Base-by-base conservation (phyloP, 2,797 vertebrate genomes). In the Jordanella pulchra region DNA sequence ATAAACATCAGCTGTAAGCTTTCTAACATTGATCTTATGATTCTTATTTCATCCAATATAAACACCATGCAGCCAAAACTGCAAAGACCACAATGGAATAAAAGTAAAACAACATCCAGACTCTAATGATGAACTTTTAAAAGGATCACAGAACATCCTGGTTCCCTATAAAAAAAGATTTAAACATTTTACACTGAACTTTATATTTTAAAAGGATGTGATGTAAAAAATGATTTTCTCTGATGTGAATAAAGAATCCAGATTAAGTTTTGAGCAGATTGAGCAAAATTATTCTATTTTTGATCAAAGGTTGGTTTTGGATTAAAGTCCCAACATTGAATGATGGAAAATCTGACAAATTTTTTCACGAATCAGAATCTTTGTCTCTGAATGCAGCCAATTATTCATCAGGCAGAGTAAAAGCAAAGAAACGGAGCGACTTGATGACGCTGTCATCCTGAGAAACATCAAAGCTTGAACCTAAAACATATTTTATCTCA, bases 401-500 rank as follows among this genome's bases (percentile, higher is more conserved):
- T 86, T 88, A 72, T 75, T 80, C 92, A 71, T 76, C 73, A 35
- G 83, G 67, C 67, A 68, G 68, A 89, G 30, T 42, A 73, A 86
- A 90, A 79, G 73, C 71, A 71, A 74, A 78, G 65, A 87, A 84
- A 79, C 21, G 71, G 80, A 89, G 71, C 80, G 89, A 91, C 70
- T 77, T 87, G 80, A 93, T 87, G 73, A 81, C 89, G 82, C 79
- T 84, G 77, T 79, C 81, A 86, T 86, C 93, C 74, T 88, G 83
- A 86, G 84, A 76, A 84, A 94, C 93, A 92, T 95, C 93, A 95
- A 95, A 95, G 92, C 76, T 82, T 25, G 54, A 17, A 70, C 80
- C 89, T 89, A 92, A 81, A 82, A 81, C 86, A 89, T 71, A 84
- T 89, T 93, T 88, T 84, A 86, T 92, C 84, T 85, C 80, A 72